Base-by-base conservation (phyloP, 2,113 vertebrate species). In the Rhinolophus ferrumequinum region DNA sequence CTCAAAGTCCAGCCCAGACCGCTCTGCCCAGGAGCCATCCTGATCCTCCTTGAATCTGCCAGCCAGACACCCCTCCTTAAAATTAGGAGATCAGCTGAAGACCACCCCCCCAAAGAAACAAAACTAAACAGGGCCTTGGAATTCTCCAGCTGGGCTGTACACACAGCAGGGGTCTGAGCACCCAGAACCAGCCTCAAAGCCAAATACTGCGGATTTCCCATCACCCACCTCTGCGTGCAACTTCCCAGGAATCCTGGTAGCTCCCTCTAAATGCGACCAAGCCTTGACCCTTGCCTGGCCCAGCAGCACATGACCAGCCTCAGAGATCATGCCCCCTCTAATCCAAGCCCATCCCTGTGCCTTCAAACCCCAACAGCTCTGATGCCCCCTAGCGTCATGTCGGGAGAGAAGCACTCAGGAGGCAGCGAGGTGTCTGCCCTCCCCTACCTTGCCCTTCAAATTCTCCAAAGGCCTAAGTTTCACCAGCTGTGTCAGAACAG, bases 131-230 rank as follows among this genome's bases (percentile, higher is more conserved):
- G 30, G 50, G 24, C 58, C 52, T 30, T 11, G 50, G 33, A 70
- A 16, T 10, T 54, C 22, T 54, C 82, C 12, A 24, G 56, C 38
- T 38, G 15, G 11, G 21, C 24, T 7, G 1, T 19, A 60, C 8
- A 33, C 60, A 14, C 10, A 19, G 52, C 52, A 33, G 10, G 9
- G 30, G 58, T 88, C 64, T 24, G 52, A n/a, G 26, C 10, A 7
- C n/a, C 52, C 50, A 10, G 33, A 19, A 69, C 28, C 24, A 19
- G 1, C 33, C 22, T 77, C 33, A 14, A 76, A 85, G 60, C 77
- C 60, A 56, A 30, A n/a, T 0, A 2, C 18, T 1, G 35, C 0
- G 0, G 19, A 9, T 8, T 33, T 14, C 41, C 88, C 12, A 0
- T 54, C 82, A 5, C 50, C 70, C 22, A 64, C 52, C 30, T 69